Base-by-base conservation (phyloP, 64 coral and sea anemone species). In the Dendronephthya gigantea region DNA sequence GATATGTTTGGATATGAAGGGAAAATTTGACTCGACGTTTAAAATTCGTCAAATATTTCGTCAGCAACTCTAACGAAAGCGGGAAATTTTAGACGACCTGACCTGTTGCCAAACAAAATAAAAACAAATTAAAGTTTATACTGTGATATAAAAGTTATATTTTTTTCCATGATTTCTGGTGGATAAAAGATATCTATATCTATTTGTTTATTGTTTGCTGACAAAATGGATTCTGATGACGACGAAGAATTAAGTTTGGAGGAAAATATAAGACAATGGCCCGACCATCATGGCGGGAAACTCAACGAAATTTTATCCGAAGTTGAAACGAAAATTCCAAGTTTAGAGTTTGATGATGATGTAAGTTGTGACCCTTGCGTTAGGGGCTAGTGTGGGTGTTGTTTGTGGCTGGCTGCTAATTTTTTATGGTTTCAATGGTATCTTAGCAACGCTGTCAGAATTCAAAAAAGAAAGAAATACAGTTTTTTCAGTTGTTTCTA, bases 221-320 rank as follows among this genome's bases (percentile, higher is more conserved):
- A 62, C 19, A 27, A n/a, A 27, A 62, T 62, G 55, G 55, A 62
- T 22, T 62, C 55, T 62, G 55, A 62, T 22, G 55, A 62, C 1
- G 55, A 62, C 19, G 55, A 62, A n/a, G 55, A 62, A 62, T 9
- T n/a, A 7, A 62, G 55, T 62, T 62, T 62, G 19, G 55, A 19
- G 25, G 55, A 62, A 62, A 27, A n/a, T 22, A 45, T 45, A 4
- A 11, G 41, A 45, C 19, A 62, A 22, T 23, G 55, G 55, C 55
- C 55, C 7, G 55, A 62, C 55, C 55, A 22, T 27, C 82, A 47
- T 88, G 90, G 87, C 30, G 87, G 89, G 76, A 88, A 88, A 68
- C 89, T 97, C 32, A 97, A 93, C 41, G 70, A 72, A 41, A 97
- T 97, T 84, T 97, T 97, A 48, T 88, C 91, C 7, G 94, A 97